phyloP scores from a whole-genome alignment of 2,888 invertebrate species.

The Saturnia pavonia region DNA sequence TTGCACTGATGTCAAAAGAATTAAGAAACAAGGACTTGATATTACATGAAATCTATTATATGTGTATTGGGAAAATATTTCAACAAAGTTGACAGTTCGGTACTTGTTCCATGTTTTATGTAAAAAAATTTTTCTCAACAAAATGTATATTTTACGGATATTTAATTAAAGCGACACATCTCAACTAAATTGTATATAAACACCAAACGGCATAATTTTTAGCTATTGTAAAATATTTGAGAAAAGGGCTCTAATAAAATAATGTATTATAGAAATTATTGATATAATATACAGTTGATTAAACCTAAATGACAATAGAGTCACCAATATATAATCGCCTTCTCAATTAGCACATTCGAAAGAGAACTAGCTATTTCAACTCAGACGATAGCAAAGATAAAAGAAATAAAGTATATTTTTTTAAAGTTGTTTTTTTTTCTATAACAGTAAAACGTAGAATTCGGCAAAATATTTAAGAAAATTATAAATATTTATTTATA shows the following conservation, averaged over 20 bases:
- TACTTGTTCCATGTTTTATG: too few relatives aligned
- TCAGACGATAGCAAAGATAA: neutral
- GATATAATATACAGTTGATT: too few relatives aligned
- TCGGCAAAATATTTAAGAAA: neutral
- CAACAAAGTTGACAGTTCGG: too few relatives aligned
- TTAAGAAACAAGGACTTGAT: neutral
- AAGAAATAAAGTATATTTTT: neutral
- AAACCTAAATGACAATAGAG: too few relatives aligned
- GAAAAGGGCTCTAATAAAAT: too few relatives aligned
- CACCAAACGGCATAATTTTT: neutral
- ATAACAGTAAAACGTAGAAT: neutral
- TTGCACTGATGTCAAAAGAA: too few relatives aligned
- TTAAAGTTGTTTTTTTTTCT: neutral
- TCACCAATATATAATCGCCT: too few relatives aligned
- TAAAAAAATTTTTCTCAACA: too few relatives aligned
- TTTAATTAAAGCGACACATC: neutral
- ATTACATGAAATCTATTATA: neutral
- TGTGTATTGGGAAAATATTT: neutral
- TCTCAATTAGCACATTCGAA: neutral
- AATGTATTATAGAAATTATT: too few relatives aligned
- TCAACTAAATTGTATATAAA: neutral
- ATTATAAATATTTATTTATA: neutral
- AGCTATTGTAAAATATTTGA: neutral
- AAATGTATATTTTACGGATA: neutral
- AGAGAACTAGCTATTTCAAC: neutral